These are phyloP conservation scores for Anguilla pacifica DNA, from an alignment of 2,797 vertebrate species.

Conservation along the genomic window DNA sequence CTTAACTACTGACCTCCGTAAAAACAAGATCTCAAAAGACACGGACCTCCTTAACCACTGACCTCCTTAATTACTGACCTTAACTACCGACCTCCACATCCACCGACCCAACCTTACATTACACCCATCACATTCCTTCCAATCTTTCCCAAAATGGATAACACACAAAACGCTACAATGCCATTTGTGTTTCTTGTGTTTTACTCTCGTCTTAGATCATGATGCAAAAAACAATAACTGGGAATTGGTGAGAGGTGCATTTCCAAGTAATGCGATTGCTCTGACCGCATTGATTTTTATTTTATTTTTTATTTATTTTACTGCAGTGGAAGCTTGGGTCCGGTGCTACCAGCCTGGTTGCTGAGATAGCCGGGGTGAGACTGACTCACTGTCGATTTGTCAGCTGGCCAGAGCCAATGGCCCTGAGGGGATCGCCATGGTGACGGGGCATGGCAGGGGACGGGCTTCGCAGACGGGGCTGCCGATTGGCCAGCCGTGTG, in stretches of 20 bases:
- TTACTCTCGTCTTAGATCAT: neutral
- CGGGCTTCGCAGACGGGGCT: conserved; percentile 42
- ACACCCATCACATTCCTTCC: no score
- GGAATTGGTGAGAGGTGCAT: neutral
- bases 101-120: no score
- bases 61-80: neutral
- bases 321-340: conserved; percentile 32
- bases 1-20: conserved; percentile 1
- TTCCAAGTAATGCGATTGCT: neutral
- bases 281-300: neutral
- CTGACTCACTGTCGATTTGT: conserved; percentile 66
- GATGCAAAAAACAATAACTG: neutral
- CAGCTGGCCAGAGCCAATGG: conserved; percentile 57
- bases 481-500: conserved; percentile 5
- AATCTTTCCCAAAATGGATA: no score
- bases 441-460: conserved; percentile 38
- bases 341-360: conserved; percentile 41
- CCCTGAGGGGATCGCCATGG: conserved; percentile 37
- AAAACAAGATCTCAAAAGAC: neutral
- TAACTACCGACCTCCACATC: neutral
- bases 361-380: conserved; percentile 39
- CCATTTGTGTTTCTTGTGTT: neutral
- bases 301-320: neutral
- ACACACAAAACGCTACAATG: neutral
- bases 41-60: neutral